Base-by-base conservation (phyloP, 2,797 vertebrate genomes). In the Spatula versicolor region DNA sequence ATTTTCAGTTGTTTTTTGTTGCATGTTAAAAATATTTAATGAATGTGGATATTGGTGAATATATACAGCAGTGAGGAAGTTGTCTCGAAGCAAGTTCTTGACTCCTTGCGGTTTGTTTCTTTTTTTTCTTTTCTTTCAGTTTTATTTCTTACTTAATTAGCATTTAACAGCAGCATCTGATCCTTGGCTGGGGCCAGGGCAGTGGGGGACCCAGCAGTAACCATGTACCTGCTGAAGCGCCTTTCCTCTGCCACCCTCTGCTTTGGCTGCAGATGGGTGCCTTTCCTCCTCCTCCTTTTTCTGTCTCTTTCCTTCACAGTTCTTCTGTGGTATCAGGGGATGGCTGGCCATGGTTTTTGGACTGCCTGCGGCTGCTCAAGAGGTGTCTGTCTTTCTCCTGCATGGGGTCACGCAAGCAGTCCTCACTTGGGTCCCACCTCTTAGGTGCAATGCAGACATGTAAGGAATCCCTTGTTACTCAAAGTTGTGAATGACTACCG, bases 171-270 rank as follows among this genome's bases (percentile, higher is more conserved):
- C 37, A 59, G 5, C 31, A 43, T 48, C 50, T 59, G 33, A n/a
- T 22, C 50, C 35, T 33, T 19, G 55, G 21, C 50, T 35, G 33
- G 17, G 31, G 23, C 1, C 3, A 20, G 41, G 39, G 45, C 26
- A 55, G 18, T 22, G 9, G 22, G 14, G 3, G 11, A 72, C 26
- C 17, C 35, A 26, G 46, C n/a, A 71, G 52, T 45, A 59, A 2
- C 22, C 1, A 1, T 12, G 19, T 8, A 13, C 11, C 2, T 13
- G 16, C 7, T 3, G 52, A 74, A 83, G 23, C 20, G 14, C 16
- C 23, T 48, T 37, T 4, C 9, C 25, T 46, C 35, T 39, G 26
- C 48, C 2, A 4, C 46, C 43, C 16, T 74, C 35, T 2, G 2
- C 17, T 30, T 9, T 7, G 21, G 39, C 41, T 64, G 35, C 69